These are phyloP conservation scores for Megalopta genalis DNA, from an alignment of 1,140 invertebrate genomes.

Conservation along the genomic window DNA sequence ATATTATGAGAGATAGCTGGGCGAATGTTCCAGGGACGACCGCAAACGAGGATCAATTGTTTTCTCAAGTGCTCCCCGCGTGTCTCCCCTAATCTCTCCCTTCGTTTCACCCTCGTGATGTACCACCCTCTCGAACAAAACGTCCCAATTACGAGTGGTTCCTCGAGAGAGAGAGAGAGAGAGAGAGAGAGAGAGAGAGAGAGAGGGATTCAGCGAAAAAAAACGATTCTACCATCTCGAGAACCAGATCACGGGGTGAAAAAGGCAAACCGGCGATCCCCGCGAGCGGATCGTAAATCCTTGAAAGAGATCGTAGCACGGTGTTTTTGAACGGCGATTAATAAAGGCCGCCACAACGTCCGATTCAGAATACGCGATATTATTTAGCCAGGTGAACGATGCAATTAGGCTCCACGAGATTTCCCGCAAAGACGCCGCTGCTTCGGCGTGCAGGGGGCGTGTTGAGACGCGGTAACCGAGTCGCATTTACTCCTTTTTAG, in stretches of 20 bases:
- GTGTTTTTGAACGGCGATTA: too few relatives aligned
- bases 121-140: slow-evolving; percentile 6
- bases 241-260: background rate
- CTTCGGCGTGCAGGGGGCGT: background rate
- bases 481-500: slow-evolving; percentile 36
- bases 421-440: slow-evolving; percentile 11
- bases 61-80: slow-evolving; percentile 10
- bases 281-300: background rate
- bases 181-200: too few relatives aligned
- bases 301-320: too few relatives aligned
- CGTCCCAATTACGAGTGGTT: slow-evolving; percentile 29
- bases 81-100: slow-evolving; percentile 18
- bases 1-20: background rate
- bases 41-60: slow-evolving; percentile 39
- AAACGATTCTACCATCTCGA: background rate
- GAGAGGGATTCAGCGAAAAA: background rate
- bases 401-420: slow-evolving; percentile 16
- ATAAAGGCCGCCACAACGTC: too few relatives aligned
- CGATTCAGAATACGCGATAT: background rate
- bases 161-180: too few relatives aligned
- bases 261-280: background rate
- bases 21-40: background rate
- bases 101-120: slow-evolving; percentile 5
- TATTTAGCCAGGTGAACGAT: background rate
- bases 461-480: slow-evolving; percentile 5